phyloP scores from a whole-genome alignment of 2,113 vertebrate genomes.

The Philantomba maxwellii region DNA sequence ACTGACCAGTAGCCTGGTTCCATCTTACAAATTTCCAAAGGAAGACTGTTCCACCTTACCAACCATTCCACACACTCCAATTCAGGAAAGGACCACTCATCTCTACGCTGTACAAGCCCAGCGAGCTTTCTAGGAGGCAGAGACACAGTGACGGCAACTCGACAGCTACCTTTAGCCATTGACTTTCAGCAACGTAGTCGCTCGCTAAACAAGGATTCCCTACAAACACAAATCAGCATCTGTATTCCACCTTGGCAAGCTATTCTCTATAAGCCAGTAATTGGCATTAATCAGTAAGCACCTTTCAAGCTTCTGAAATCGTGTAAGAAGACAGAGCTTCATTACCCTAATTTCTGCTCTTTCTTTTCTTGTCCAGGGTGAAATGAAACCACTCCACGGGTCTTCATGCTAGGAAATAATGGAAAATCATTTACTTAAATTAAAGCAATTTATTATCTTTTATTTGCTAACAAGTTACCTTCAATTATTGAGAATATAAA shows the following conservation, averaged over 20 bases:
- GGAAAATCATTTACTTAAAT: slow-evolving; percentile 20
- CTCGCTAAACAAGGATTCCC: background rate
- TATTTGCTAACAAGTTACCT: background rate
- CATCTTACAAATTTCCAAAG: background rate
- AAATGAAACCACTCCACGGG: slow-evolving; percentile 30
- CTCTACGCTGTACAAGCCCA: background rate
- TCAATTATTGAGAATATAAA: slow-evolving; percentile 19
- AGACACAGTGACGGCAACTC: background rate
- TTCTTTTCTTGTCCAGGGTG: background rate
- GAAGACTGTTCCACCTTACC: background rate
- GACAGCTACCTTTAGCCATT: background rate
- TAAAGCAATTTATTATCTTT: slow-evolving; percentile 47
- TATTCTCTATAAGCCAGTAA: background rate
- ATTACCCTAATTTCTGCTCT: background rate
- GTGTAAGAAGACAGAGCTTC: background rate
- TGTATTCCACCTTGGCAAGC: background rate
- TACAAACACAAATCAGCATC: background rate
- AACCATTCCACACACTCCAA: background rate
- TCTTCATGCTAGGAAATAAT: background rate
- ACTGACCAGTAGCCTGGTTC: background rate
- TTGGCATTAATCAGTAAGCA: background rate
- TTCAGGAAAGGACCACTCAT: background rate
- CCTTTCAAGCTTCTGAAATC: background rate
- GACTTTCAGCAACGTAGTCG: background rate
- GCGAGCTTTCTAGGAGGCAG: background rate